phyloP scores from a whole-genome alignment of 2,888 invertebrate species.

The Drosophila algonquin region DNA sequence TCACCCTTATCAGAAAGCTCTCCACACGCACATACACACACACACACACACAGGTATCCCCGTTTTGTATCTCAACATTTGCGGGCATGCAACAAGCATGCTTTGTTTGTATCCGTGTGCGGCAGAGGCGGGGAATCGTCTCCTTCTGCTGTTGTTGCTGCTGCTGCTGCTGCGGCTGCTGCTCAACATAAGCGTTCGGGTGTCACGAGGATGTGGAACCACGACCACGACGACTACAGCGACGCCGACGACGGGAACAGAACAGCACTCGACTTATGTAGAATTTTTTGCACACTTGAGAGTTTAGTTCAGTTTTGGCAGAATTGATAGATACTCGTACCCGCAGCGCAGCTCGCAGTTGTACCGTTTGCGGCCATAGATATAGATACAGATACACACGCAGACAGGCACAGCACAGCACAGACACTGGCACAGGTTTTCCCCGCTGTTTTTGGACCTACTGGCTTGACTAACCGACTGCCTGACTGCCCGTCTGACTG shows the following conservation, averaged over 20 bases:
- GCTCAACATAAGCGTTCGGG: constrained; percentile 63
- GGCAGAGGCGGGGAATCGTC: constrained; percentile 38
- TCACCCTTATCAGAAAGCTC: constrained; percentile 66
- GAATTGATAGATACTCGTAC: constrained; percentile 72
- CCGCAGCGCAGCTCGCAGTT: constrained; percentile 40
- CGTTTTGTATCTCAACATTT: constrained; percentile 67
- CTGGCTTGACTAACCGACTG: constrained; percentile 29
- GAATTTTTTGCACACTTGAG: constrained; percentile 74
- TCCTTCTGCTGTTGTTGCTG: constrained; percentile 18
- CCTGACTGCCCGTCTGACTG: constrained; percentile 36
- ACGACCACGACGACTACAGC: constrained; percentile 20
- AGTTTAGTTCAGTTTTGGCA: constrained; percentile 79
- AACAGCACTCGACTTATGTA: constrained; percentile 67
- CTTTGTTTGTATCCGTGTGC: constrained; percentile 34
- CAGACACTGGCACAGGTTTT: not conserved
- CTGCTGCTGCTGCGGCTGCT: constrained; percentile 50
- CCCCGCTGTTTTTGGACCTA: constrained; percentile 24
- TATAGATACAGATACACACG: constrained; percentile 42
- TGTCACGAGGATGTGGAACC: constrained; percentile 26
- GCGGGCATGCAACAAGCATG: constrained; percentile 70
- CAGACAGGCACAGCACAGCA: constrained; percentile 2
- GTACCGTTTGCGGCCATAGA: constrained; percentile 15
- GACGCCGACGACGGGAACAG: constrained; percentile 30
- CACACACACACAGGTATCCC: not conserved
- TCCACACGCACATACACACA: too few relatives aligned